Evolutionary conservation across 2,113 vertebrate species (phyloP).

Genomic region (Salvelinus alpinus): DNA sequence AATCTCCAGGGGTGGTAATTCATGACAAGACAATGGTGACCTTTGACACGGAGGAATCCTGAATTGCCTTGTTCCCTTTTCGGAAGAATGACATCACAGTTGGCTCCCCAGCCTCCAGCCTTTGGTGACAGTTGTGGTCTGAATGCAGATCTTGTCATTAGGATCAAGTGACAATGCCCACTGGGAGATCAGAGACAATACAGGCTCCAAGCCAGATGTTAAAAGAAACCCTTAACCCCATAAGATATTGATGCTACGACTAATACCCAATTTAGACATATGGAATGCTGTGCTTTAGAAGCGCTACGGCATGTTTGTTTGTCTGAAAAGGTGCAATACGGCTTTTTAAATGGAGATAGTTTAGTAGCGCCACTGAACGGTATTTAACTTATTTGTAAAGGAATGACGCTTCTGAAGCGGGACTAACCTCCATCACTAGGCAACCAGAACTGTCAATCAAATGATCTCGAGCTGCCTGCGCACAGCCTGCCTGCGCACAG

Average conservation of each 20-base stretch:
- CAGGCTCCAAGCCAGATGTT: neutral
- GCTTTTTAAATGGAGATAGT: too few relatives aligned
- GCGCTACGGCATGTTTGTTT: too few relatives aligned
- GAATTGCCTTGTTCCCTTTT: neutral
- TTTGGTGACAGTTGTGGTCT: neutral
- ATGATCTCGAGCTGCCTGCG: too few relatives aligned
- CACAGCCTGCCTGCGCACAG: too few relatives aligned
- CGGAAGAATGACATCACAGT: neutral
- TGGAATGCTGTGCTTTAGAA: too few relatives aligned
- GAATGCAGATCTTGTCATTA: neutral
- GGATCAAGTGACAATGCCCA: slow-evolving; percentile 2
- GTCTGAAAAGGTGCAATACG: too few relatives aligned
- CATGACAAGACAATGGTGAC: neutral
- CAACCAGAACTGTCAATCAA: too few relatives aligned
- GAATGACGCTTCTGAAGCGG: too few relatives aligned
- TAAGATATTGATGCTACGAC: neutral
- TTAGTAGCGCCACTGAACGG: too few relatives aligned
- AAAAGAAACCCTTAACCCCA: neutral
- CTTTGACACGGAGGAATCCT: neutral
- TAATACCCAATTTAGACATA: too few relatives aligned
- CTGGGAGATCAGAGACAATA: neutral
- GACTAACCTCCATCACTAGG: too few relatives aligned
- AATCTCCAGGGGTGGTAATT: slow-evolving; percentile 2
- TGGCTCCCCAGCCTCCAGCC: neutral
- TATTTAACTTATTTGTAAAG: too few relatives aligned